Evolutionary conservation across 2,113 vertebrate species (phyloP), one percentile per base, ranked within the genome.

Genomic region (Hiodon alosoides): DNA sequence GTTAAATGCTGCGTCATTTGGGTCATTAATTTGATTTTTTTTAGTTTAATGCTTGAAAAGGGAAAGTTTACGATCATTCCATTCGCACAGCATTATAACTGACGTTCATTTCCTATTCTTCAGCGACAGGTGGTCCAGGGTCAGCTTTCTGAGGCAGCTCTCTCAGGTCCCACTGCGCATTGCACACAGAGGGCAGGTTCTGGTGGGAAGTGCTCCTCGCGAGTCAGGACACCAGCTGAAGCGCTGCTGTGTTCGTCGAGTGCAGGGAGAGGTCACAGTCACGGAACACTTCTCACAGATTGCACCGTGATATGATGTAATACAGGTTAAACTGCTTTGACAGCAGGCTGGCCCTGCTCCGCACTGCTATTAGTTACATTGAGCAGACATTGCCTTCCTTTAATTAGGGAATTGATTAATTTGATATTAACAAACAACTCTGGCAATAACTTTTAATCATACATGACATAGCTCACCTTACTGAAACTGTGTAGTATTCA

Each of bases 271-370:
- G 69, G 69, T 71, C 54, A 13, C 7, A 46, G 55, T 31, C 17
- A 4, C 14, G n/a, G 17, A 55, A 59, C 53, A 47, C n/a, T 71
- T 5, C 69, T 55, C 54, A 46, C 10, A 17, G 69, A 71, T 50
- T 50, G 53, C 68, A 13, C 16, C 1, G 55, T 71, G 54, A 71
- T 16, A 14, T 17, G 54, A 57, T 71, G 47, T 66, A 71, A 59
- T 59, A 10, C 17, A 71, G 69, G 69, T 71, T 71, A 71, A 71
- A 58, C 17, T 31, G 54, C 54, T 10, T 4, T 31, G 55, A 54
- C 14, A 8, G 62, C 4, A 46, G 62, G 11, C 31, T 71, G 51
- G 51, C 50, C 16, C n/a, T 13, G 69, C 31, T 11, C 54, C 7
- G 17, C 7, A 10, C 10, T 58, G 31, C 47, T 17, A 59, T 59